Base-by-base conservation (phyloP, 2,113 vertebrate species). In the Tragelaphus imberbis region DNA sequence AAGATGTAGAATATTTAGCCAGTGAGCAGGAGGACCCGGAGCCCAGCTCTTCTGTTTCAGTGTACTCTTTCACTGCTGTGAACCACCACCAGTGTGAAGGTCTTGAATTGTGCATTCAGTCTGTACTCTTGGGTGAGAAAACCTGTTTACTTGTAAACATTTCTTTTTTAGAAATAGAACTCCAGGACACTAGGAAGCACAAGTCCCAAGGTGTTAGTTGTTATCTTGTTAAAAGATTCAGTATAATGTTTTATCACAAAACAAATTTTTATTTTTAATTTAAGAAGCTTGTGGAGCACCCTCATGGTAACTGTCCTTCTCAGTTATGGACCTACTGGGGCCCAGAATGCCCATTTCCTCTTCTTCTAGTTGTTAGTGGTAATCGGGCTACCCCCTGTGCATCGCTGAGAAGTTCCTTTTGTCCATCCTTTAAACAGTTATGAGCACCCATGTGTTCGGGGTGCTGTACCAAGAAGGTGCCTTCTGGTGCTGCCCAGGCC, bases 391-490 rank as follows among this genome's bases (percentile, higher is more conserved):
- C 21, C 33, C 28, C 5, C 14, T 94, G 53, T 28, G 59, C 51
- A 16, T 47, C 25, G 7, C 6, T 25, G 44, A 19, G 44, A 23
- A 75, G 47, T 49, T 49, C 8, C 12, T 63, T 80, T 55, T 40
- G 9, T 49, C 51, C 10, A 2, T 61, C 84, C 56, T 47, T 0
- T 84, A 71, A 36, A 59, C 19, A 53, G 53, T 58, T 15, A 13
- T 1, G 8, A 65, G 59, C 58, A 27, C 17, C 25, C 55, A 5
- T 8, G 1, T 13, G 9, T 33, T 13, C 3, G 0, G 25, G 17
- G n/a, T 1, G 0, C 17, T 2, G 7, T 30, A 0, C 49, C 23
- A 0, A 14, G 51, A 19, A 33, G 51, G 44, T 4, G 17, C 28
- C 36, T 75, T 75, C 14, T 2, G 0, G 59, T 3, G 6, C 6